These are phyloP conservation scores for Drosophila dunni DNA, from an alignment of 1,140 invertebrate species.

Conservation along the genomic window DNA sequence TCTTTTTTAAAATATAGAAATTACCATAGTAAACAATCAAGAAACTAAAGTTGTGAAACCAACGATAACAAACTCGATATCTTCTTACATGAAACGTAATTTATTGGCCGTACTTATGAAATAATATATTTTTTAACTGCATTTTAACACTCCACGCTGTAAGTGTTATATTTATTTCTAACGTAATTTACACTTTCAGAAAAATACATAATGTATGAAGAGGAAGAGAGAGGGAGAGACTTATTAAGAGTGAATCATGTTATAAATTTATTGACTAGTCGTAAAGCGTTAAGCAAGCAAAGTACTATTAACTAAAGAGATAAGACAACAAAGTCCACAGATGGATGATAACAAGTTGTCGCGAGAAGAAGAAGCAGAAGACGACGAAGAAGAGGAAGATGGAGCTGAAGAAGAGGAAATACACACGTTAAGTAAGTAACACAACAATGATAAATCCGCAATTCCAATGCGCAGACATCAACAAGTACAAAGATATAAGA, in stretches of 20 bases:
- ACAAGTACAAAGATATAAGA: slow-evolving; percentile 19
- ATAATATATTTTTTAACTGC: too few species aligned
- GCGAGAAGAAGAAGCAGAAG: slow-evolving; percentile 4
- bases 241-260: slow-evolving; percentile 6
- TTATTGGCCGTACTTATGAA: not conserved
- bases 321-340: slow-evolving; percentile 34
- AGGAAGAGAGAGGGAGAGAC: not conserved
- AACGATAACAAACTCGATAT: not conserved
- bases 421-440: slow-evolving; percentile 20
- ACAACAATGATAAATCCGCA: slow-evolving; percentile 42
- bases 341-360: slow-evolving; percentile 20
- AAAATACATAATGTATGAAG: not conserved
- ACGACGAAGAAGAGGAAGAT: not conserved
- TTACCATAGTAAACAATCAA: too few species aligned
- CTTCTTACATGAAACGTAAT: not conserved
- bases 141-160: not conserved
- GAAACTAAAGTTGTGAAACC: too few species aligned
- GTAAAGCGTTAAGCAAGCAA: slow-evolving; percentile 9
- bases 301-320: slow-evolving; percentile 9
- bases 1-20: too few species aligned
- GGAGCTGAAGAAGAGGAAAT: not conserved
- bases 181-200: not conserved
- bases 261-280: slow-evolving; percentile 4
- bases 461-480: slow-evolving; percentile 35
- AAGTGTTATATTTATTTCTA: not conserved